A percentile compares a stretch with the other conserved stretches of the same genome.
These are phyloP conservation scores for Allygus modestus DNA, from an alignment of 2,888 invertebrate genomes.

Conservation along the genomic window DNA sequence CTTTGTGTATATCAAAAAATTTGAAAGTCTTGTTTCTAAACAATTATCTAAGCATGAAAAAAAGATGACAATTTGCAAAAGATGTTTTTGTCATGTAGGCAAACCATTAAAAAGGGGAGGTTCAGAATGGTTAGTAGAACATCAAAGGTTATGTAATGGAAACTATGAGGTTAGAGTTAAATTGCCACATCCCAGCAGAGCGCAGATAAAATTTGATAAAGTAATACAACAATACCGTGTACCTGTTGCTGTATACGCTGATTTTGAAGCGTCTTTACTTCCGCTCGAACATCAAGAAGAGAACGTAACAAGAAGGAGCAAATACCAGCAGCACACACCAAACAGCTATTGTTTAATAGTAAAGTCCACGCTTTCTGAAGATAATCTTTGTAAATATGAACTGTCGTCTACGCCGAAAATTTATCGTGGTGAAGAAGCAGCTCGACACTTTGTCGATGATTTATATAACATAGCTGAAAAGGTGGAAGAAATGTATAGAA, in stretches of 20 bases:
- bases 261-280: conserved; percentile 28
- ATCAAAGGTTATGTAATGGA: conserved; percentile 27
- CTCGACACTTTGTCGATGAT: conserved; percentile 29
- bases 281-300: background rate
- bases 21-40: background rate
- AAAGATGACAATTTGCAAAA: background rate
- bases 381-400: conserved; percentile 10
- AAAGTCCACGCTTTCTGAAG: conserved; percentile 24
- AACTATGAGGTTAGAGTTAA: background rate
- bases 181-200: background rate
- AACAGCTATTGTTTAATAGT: conserved; percentile 45
- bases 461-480: conserved; percentile 27
- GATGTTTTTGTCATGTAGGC: conserved; percentile 26
- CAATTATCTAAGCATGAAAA: background rate
- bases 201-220: conserved; percentile 18
- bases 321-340: conserved; percentile 3
- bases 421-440: conserved; percentile 51
- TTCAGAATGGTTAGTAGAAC: background rate
- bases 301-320: background rate
- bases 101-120: background rate
- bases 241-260: conserved; percentile 29
- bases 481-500: conserved; percentile 24
- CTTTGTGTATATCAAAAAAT: conserved; percentile 16
- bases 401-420: background rate
- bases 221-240: conserved; percentile 16